Conservation (phyloP, 2,113 vertebrate species). For the Crocuta crocuta region DNA sequence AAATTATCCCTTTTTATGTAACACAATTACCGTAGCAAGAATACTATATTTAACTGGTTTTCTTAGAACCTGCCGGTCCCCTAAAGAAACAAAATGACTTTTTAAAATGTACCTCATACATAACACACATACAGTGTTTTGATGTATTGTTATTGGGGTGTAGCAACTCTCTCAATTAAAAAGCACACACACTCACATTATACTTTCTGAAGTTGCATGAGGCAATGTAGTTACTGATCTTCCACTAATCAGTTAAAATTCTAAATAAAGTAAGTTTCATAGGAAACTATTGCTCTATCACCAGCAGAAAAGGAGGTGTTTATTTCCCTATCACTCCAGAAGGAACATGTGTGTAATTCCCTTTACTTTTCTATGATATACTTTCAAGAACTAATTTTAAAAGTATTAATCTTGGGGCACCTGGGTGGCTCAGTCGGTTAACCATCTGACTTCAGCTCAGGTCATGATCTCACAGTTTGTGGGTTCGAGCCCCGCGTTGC, state of each 20-base stretch:
- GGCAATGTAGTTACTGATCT: background rate
- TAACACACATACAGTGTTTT: background rate
- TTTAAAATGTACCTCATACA: background rate
- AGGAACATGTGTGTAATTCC: background rate
- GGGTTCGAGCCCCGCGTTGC: no score
- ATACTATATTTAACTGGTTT: conserved; percentile 78
- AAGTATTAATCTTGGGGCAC: background rate
- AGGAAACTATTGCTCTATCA: background rate
- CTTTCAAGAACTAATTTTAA: background rate
- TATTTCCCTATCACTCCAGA: background rate
- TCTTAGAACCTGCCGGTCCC: conserved; percentile 72
- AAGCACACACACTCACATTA: background rate
- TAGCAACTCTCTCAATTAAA: background rate
- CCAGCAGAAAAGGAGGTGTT: background rate
- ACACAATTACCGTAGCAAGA: conserved; percentile 73
- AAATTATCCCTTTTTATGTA: conserved; percentile 85
- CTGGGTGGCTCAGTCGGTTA: no score
- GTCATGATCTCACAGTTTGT: no score
- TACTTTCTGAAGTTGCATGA: background rate
- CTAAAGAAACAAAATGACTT: background rate
- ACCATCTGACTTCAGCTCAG: no score
- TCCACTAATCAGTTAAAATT: background rate
- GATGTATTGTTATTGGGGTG: background rate
- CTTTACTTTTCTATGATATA: background rate
- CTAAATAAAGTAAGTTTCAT: background rate